These are phyloP conservation scores for Semnornis frantzii DNA, from an alignment of 2,113 vertebrate genomes.

Conservation along the genomic window DNA sequence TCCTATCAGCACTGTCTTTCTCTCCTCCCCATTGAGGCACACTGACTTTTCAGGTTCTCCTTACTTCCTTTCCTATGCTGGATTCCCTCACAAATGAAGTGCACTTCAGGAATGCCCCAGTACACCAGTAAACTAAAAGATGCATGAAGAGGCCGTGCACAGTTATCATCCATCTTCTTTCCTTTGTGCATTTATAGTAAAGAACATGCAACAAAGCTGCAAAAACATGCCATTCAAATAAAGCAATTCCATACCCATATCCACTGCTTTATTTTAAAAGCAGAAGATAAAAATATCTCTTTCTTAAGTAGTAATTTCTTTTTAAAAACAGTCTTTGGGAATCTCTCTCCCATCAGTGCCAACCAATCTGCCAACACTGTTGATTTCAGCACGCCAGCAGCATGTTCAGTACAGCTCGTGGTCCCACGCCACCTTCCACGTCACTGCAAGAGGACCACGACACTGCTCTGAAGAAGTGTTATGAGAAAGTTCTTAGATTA, in stretches of 20 bases:
- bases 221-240: background rate
- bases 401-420: background rate
- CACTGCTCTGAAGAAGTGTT: background rate
- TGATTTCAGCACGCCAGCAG: background rate
- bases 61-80: background rate
- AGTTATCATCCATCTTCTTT: background rate
- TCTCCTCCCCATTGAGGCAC: background rate
- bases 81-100: background rate
- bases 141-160: background rate
- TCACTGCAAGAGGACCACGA: rapidly evolving
- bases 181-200: background rate
- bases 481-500: slow-evolving; percentile 35
- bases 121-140: background rate
- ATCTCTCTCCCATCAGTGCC: background rate
- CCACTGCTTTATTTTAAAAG: slow-evolving; percentile 8
- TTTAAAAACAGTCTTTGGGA: background rate
- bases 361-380: background rate
- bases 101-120: background rate
- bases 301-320: background rate
- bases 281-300: slow-evolving; percentile 24
- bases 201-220: background rate
- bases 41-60: background rate
- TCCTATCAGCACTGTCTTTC: background rate
- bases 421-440: background rate
- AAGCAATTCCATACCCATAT: background rate